Percentiles rank a stretch among this genome's conserved stretches.
These are phyloP conservation scores for Trichogramma dendrolimi DNA, from an alignment of 2,888 invertebrate species.

Conservation along the genomic window DNA sequence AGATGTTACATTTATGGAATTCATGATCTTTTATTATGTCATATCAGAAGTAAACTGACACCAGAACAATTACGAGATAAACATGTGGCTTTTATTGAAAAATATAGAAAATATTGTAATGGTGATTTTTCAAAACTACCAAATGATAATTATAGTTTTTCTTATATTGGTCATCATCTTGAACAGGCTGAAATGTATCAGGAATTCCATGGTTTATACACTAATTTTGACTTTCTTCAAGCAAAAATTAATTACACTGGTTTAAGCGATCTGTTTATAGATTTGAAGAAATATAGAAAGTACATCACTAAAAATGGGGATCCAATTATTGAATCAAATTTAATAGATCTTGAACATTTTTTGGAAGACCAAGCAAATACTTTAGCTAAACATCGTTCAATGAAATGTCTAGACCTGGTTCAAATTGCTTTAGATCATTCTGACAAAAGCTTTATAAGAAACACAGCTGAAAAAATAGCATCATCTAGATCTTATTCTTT, in stretches of 20 bases:
- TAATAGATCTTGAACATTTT: slow-evolving; percentile 59
- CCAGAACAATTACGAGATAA: slow-evolving; percentile 53
- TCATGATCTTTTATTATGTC: slow-evolving; percentile 65
- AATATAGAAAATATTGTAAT: slow-evolving; percentile 56
- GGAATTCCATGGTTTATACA: slow-evolving; percentile 61
- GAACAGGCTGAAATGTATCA: slow-evolving; percentile 56
- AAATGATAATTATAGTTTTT: slow-evolving; percentile 70
- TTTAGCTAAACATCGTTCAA: slow-evolving; percentile 60
- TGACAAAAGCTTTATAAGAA: slow-evolving; percentile 58
- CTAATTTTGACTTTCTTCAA: slow-evolving; percentile 67
- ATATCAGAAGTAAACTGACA: slow-evolving; percentile 55
- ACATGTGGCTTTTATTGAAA: slow-evolving; percentile 60
- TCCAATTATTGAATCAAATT: slow-evolving; percentile 50
- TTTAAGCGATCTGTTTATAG: slow-evolving; percentile 65
- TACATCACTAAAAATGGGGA: slow-evolving; percentile 58
- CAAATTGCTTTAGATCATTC: slow-evolving; percentile 68
- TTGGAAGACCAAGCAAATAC: slow-evolving; percentile 62
- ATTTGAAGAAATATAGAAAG: slow-evolving; percentile 62
- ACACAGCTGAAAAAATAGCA: slow-evolving; percentile 58
- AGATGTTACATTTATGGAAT: slow-evolving; percentile 66
- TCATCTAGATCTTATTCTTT: slow-evolving; percentile 53
- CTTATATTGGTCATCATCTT: slow-evolving; percentile 69
- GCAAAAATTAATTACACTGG: slow-evolving; percentile 67
- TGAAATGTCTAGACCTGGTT: slow-evolving; percentile 58
- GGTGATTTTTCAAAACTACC: slow-evolving; percentile 59